A percentile compares a stretch with the other conserved stretches of the same genome.
Conservation (phyloP, 2,113 vertebrate species). For the Solenodon paradoxus region DNA sequence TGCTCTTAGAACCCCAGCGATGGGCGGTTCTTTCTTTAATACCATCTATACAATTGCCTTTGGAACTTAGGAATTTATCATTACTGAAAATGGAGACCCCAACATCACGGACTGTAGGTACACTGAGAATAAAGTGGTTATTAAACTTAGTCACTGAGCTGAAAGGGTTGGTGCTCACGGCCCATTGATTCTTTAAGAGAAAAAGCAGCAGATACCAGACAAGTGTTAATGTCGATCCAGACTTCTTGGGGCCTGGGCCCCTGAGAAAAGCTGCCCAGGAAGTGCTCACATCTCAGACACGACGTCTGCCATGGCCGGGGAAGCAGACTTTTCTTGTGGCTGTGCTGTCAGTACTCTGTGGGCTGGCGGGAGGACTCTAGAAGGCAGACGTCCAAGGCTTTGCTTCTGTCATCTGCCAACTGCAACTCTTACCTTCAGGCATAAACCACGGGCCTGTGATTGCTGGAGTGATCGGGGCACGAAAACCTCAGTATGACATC, state of each 20-base stretch:
- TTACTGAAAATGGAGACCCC: background rate
- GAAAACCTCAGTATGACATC: slow-evolving; percentile 98
- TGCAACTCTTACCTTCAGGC: slow-evolving; percentile 80
- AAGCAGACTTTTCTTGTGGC: too few relatives aligned
- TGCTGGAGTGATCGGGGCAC: slow-evolving; percentile 97
- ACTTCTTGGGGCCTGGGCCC: background rate
- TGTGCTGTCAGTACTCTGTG: background rate
- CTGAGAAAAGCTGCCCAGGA: background rate
- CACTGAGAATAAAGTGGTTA: background rate
- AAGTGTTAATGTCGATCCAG: background rate
- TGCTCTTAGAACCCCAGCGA: background rate
- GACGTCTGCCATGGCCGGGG: too few relatives aligned
- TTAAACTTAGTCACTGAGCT: background rate
- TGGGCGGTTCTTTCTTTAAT: background rate
- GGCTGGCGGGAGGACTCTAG: background rate
- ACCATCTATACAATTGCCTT: background rate
- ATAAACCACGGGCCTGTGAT: slow-evolving; percentile 98
- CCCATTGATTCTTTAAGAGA: background rate
- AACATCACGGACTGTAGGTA: background rate
- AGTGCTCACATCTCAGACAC: too few relatives aligned
- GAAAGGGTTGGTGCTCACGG: background rate
- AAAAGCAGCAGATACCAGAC: background rate
- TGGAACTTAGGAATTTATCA: background rate
- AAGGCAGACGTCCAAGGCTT: background rate
- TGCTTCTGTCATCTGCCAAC: background rate